Conservation (phyloP, 2,113 vertebrate genomes). For the Hypanus sabinus region DNA sequence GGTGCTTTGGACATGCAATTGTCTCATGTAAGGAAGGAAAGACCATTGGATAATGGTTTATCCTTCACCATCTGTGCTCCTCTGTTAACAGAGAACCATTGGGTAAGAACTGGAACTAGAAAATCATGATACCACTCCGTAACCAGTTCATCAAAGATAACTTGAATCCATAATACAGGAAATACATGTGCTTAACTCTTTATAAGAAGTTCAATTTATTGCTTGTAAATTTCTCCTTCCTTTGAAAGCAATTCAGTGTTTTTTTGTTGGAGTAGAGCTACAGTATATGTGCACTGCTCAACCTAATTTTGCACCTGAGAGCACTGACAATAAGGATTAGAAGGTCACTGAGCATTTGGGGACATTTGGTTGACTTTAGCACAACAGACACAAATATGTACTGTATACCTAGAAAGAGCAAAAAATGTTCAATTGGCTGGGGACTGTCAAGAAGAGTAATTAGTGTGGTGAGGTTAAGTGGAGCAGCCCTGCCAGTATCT, state of each 20-base stretch:
- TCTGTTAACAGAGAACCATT: neutral
- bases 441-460: too few species aligned
- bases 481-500: neutral
- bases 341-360: neutral
- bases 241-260: neutral
- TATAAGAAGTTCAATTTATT: neutral
- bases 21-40: neutral
- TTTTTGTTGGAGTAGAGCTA: neutral
- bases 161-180: neutral
- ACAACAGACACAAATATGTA: neutral
- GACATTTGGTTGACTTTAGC: neutral
- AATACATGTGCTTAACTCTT: neutral
- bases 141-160: neutral
- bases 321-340: neutral
- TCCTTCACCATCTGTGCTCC: neutral
- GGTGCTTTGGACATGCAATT: neutral
- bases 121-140: neutral
- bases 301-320: neutral
- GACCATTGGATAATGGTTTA: neutral
- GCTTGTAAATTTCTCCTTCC: neutral
- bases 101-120: neutral
- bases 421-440: neutral
- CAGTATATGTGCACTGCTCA: neutral
- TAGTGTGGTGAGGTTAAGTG: neutral
- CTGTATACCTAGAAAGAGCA: neutral